These are phyloP conservation scores for Neuroterus valhalla DNA, from an alignment of 1,140 invertebrate genomes.

Conservation along the genomic window DNA sequence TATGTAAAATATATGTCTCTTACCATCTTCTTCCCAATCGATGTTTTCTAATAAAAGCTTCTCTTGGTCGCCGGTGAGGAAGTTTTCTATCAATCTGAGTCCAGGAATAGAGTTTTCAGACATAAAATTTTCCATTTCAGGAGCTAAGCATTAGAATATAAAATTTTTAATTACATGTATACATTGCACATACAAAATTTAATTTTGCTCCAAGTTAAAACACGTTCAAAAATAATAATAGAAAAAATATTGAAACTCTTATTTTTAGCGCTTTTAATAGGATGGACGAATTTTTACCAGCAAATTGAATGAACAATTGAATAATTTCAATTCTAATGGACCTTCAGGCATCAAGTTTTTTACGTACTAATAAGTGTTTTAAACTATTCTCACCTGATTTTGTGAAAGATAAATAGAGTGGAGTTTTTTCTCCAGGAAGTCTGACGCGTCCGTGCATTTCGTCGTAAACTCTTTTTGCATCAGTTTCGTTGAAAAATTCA, in stretches of 20 bases:
- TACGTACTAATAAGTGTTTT: slow-evolving; percentile 33
- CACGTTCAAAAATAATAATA: too few relatives aligned
- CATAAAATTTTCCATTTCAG: slow-evolving; percentile 59
- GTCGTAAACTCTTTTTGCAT: slow-evolving; percentile 75
- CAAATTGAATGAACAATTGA: too few relatives aligned
- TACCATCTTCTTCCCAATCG: slow-evolving; percentile 75
- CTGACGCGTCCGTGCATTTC: slow-evolving; percentile 75
- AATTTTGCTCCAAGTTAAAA: too few relatives aligned
- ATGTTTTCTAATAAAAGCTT: slow-evolving; percentile 78
- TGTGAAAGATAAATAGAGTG: slow-evolving; percentile 81
- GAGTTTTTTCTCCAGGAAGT: slow-evolving; percentile 75
- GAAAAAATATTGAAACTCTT: too few relatives aligned
- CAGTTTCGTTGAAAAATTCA: slow-evolving; percentile 72
- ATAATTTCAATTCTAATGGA: background rate
- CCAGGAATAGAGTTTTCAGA: slow-evolving; percentile 79
- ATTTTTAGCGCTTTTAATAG: too few relatives aligned
- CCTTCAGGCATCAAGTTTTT: slow-evolving; percentile 18
- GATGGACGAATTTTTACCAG: too few relatives aligned
- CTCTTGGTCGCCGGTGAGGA: slow-evolving; percentile 86
- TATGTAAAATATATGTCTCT: too few relatives aligned
- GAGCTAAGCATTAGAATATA: slow-evolving; percentile 63
- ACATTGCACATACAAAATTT: too few relatives aligned
- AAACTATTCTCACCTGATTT: slow-evolving; percentile 71
- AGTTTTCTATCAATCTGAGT: slow-evolving; percentile 83
- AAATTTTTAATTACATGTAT: slow-evolving; percentile 35